phyloP scores from a whole-genome alignment of 2,113 vertebrate genomes.

The Thunnus maccoyii region DNA sequence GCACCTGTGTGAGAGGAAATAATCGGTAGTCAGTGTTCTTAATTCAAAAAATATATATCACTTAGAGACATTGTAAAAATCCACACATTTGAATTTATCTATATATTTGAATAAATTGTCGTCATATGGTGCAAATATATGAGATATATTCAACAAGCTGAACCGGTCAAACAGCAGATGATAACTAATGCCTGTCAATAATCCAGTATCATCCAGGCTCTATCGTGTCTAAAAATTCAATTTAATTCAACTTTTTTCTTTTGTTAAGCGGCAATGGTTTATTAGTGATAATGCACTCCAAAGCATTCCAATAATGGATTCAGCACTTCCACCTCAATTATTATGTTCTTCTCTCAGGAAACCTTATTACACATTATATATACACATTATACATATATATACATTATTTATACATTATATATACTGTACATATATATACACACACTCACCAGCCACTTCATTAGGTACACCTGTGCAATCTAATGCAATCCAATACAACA shows the following conservation, averaged over 20 bases:
- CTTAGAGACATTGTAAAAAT: too few relatives aligned
- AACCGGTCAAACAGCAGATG: not conserved
- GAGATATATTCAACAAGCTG: not conserved
- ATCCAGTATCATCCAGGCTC: too few relatives aligned
- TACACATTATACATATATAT: not conserved
- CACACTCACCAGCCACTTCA: too few relatives aligned
- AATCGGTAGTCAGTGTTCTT: not conserved
- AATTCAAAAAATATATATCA: not conserved
- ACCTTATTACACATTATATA: not conserved
- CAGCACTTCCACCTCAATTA: too few relatives aligned
- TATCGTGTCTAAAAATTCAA: too few relatives aligned
- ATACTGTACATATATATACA: too few relatives aligned
- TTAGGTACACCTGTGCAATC: too few relatives aligned
- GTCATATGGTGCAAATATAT: not conserved
- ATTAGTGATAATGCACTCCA: not conserved
- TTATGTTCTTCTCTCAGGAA: too few relatives aligned
- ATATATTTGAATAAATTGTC: not conserved
- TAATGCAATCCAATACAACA: too few relatives aligned
- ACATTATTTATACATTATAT: not conserved
- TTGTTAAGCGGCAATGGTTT: not conserved
- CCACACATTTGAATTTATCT: too few relatives aligned
- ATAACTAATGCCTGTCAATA: not conserved
- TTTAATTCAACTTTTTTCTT: not conserved
- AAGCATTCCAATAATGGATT: not conserved
- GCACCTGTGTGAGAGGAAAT: not conserved